Percentiles rank a stretch among this genome's conserved stretches.
Conservation (phyloP, 2,113 vertebrate genomes). For the Chaetodon auriga region DNA sequence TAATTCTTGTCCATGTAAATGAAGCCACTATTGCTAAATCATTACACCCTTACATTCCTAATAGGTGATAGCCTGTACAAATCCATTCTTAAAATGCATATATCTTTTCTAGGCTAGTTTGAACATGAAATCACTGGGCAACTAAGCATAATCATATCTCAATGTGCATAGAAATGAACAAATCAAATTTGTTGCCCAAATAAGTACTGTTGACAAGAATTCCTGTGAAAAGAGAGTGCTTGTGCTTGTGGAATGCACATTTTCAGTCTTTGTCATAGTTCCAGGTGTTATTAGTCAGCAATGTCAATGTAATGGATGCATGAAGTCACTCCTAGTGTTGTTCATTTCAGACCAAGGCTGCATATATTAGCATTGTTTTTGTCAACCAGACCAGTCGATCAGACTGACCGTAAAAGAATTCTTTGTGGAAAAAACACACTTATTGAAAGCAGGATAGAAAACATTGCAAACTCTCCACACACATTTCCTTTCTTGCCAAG, state of each 20-base stretch:
- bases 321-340: background rate
- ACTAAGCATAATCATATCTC: background rate
- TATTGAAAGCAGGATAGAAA: background rate
- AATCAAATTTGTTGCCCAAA: slow-evolving; percentile 5
- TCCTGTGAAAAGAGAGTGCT: slow-evolving; percentile 11
- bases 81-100: background rate
- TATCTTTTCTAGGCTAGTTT: background rate
- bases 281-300: background rate
- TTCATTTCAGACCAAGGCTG: background rate
- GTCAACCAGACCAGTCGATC: background rate
- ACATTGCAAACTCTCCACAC: background rate
- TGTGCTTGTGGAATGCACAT: slow-evolving; percentile 4
- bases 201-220: slow-evolving; percentile 12
- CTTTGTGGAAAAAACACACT: background rate
- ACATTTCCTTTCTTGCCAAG: background rate
- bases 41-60: background rate
- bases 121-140: background rate
- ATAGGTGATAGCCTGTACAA: background rate
- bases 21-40: background rate
- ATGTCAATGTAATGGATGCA: background rate
- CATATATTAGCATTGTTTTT: background rate
- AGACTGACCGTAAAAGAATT: background rate
- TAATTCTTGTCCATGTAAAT: background rate
- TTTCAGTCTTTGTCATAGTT: background rate
- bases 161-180: background rate